Evolutionary conservation across 1,140 invertebrate species (phyloP).

Genomic region (Papilio polyxenes): DNA sequence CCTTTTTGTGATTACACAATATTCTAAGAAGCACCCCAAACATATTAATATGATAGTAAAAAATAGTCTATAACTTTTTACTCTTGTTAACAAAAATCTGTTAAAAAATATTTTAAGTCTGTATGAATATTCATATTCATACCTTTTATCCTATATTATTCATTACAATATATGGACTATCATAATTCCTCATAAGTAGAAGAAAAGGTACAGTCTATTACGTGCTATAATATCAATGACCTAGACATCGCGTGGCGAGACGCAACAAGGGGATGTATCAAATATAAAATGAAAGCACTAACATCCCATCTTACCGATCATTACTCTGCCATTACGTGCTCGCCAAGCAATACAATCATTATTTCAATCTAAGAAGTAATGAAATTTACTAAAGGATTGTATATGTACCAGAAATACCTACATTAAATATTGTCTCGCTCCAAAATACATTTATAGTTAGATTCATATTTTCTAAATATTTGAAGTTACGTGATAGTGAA

Average conservation of each 20-base stretch:
- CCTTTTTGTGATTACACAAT: no score
- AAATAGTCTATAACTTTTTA: no score
- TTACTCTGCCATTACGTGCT: neutral
- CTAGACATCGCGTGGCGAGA: slow-evolving; percentile 11
- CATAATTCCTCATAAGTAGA: neutral
- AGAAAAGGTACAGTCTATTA: neutral
- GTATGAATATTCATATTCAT: no score
- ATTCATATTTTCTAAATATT: no score
- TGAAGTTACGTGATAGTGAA: no score
- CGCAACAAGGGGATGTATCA: neutral
- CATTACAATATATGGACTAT: neutral
- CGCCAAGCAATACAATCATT: neutral
- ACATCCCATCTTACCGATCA: neutral
- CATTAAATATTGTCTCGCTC: neutral
- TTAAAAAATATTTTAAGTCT: no score
- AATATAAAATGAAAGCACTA: slow-evolving; percentile 1
- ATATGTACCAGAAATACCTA: neutral
- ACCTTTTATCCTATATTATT: no score
- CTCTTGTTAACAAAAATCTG: no score
- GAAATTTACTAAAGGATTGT: neutral
- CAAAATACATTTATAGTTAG: no score
- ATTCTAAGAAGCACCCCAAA: no score
- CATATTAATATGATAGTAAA: no score
- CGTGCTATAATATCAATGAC: slow-evolving; percentile 20
- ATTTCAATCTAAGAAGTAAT: neutral